Evolutionary conservation across 2,113 vertebrate genomes (phyloP).

Genomic region (Nibea coibor): DNA sequence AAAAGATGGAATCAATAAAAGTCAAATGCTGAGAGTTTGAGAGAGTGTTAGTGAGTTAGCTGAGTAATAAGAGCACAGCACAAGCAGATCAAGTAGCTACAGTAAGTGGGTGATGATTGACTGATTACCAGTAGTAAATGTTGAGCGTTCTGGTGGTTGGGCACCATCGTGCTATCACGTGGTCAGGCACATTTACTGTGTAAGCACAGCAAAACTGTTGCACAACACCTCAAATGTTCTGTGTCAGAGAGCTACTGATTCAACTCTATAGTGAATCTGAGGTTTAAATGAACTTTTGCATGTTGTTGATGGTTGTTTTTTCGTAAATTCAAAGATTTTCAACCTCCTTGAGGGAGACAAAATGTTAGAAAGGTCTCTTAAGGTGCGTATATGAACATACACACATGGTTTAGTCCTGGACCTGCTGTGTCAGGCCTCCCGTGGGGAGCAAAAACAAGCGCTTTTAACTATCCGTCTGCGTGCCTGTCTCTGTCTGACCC

Average conservation of each 20-base stretch:
- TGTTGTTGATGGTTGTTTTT: not conserved
- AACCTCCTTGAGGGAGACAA: not conserved
- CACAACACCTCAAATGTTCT: no score
- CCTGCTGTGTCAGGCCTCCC: conserved; percentile 57
- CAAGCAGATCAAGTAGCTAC: not conserved
- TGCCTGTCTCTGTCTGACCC: conserved; percentile 44
- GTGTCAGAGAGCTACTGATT: not conserved
- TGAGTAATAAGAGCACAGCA: not conserved
- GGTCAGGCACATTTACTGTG: not conserved
- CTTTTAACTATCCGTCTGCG: conserved; percentile 50
- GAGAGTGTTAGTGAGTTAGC: not conserved
- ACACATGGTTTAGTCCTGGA: conserved; percentile 12
- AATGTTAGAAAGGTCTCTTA: not conserved
- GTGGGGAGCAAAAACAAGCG: conserved; percentile 69
- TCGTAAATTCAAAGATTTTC: not conserved
- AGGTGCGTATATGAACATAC: not conserved
- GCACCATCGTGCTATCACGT: no score
- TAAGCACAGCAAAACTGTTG: not conserved
- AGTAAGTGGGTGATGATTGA: not conserved
- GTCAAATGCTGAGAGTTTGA: not conserved
- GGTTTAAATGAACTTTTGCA: not conserved
- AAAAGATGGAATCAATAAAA: not conserved
- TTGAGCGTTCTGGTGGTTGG: no score
- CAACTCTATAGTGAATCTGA: not conserved
- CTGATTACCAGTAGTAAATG: not conserved